Percentiles rank a stretch among this genome's conserved stretches.
These are phyloP conservation scores for Papilio elwesi DNA, from an alignment of 2,888 invertebrate genomes.

Conservation along the genomic window DNA sequence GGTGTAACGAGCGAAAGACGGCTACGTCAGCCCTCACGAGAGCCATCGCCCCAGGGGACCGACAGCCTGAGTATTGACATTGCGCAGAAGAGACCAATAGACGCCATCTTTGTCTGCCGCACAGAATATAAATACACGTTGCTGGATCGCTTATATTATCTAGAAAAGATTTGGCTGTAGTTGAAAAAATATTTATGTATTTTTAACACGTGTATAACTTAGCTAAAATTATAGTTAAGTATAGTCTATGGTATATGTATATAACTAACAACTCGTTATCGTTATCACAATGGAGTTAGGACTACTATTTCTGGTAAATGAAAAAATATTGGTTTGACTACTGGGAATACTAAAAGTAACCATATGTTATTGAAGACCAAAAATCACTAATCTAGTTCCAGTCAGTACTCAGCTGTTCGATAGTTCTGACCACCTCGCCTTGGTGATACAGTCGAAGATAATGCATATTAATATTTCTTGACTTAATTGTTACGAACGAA, in stretches of 20 bases:
- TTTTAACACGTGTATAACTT: too few relatives aligned
- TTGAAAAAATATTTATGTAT: background rate
- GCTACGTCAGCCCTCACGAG: conserved; percentile 43
- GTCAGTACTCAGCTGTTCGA: too few relatives aligned
- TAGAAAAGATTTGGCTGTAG: background rate
- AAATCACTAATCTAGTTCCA: too few relatives aligned
- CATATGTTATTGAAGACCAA: too few relatives aligned
- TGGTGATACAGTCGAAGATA: background rate
- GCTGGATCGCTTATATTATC: conserved; percentile 7
- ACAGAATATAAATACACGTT: conserved; percentile 29
- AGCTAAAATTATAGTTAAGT: too few relatives aligned
- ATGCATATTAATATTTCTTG: background rate
- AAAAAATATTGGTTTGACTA: too few relatives aligned
- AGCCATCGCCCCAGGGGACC: conserved; percentile 37
- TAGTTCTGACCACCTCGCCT: background rate
- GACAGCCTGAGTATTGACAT: conserved; percentile 46
- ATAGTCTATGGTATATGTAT: too few relatives aligned
- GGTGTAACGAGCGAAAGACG: conserved; percentile 44
- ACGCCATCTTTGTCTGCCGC: conserved; percentile 40
- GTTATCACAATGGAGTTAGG: too few relatives aligned
- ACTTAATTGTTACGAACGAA: conserved; percentile 29
- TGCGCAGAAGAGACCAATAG: conserved; percentile 45
- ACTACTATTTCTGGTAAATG: too few relatives aligned
- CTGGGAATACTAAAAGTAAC: too few relatives aligned
- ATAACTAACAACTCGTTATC: too few relatives aligned